phyloP scores from a whole-genome alignment of 1,140 invertebrate species.

The Episyrphus balteatus region DNA sequence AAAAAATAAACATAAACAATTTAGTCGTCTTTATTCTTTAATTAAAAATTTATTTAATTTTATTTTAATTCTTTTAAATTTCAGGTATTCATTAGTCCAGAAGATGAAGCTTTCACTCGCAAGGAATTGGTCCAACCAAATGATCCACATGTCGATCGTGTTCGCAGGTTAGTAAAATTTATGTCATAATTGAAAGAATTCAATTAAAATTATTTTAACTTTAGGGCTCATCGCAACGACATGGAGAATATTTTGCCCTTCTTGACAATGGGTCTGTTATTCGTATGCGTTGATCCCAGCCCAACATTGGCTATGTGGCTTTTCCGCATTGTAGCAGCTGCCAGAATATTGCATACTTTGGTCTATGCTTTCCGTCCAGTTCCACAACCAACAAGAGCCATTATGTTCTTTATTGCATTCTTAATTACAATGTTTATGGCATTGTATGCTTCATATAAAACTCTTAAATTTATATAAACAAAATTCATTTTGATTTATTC shows the following conservation, averaged over 20 bases:
- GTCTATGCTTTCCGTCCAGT: conserved; percentile 43
- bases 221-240: conserved; percentile 56
- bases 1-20: too few species aligned
- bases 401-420: conserved; percentile 42
- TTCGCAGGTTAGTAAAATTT: conserved; percentile 18
- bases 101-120: too few species aligned
- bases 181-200: background rate
- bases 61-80: too few species aligned
- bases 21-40: too few species aligned
- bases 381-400: conserved; percentile 46
- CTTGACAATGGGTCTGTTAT: conserved; percentile 46
- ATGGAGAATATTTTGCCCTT: conserved; percentile 58
- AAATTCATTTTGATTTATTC: background rate
- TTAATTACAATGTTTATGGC: conserved; percentile 45
- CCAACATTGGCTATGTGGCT: conserved; percentile 40
- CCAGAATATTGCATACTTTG: conserved; percentile 48
- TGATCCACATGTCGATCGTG: conserved; percentile 32
- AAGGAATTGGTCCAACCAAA: conserved; percentile 18
- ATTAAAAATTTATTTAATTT: too few species aligned
- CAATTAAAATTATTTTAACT: conserved; percentile 7
- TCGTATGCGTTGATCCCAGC: conserved; percentile 46
- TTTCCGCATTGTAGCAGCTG: conserved; percentile 45
- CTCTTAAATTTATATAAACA: conserved; percentile 16
- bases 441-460: conserved; percentile 22
- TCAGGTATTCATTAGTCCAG: too few species aligned